Evolutionary conservation across 2,888 invertebrate species (phyloP).

Genomic region (Petrophora chlorosata): DNA sequence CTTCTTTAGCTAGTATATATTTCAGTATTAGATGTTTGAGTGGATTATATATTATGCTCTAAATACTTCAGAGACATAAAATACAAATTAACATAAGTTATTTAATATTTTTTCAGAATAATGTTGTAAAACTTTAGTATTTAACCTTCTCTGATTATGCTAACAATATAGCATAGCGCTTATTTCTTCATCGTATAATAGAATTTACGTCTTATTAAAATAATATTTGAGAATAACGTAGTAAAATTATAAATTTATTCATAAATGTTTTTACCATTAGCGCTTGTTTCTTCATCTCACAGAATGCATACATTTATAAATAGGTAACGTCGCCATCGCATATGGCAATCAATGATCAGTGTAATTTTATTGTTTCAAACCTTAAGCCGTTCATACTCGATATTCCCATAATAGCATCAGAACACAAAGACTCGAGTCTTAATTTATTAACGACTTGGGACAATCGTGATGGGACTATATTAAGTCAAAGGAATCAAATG

Average conservation of each 20-base stretch:
- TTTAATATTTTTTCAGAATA: too few relatives aligned
- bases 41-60: conserved; percentile 1
- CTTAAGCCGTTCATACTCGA: conserved; percentile 34
- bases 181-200: too few relatives aligned
- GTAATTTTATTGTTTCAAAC: conserved; percentile 50
- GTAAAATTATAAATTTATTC: too few relatives aligned
- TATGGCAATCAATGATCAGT: conserved; percentile 32
- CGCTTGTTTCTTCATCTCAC: background rate
- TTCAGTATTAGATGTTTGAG: background rate
- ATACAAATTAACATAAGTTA: conserved; percentile 6
- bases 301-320: conserved; percentile 5
- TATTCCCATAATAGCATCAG: conserved; percentile 36
- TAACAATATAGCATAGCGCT: background rate
- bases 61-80: conserved; percentile 7
- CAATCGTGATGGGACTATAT: conserved; percentile 39
- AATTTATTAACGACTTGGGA: conserved; percentile 40
- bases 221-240: background rate
- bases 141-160: too few relatives aligned
- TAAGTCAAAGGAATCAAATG: conserved; percentile 15
- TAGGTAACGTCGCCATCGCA: conserved; percentile 15
- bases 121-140: too few relatives aligned
- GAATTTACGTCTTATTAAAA: too few relatives aligned
- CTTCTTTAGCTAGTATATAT: conserved; percentile 28
- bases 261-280: too few relatives aligned
- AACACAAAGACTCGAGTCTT: conserved; percentile 32